Base-by-base conservation (phyloP, 2,888 invertebrate genomes). In the Acronicta aceris region DNA sequence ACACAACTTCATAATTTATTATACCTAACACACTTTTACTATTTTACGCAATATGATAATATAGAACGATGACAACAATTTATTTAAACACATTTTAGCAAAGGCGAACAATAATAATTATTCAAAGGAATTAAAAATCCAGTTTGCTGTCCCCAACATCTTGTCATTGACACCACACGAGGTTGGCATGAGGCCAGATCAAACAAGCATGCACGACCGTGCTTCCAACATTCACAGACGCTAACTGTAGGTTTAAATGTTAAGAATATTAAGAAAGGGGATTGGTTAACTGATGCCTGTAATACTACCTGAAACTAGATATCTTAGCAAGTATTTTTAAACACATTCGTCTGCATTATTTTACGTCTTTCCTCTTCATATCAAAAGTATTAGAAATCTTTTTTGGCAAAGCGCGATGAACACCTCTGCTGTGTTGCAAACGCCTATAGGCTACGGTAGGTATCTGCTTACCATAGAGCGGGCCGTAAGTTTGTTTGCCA, bases 141-240 rank as follows among this genome's bases (percentile, higher is more conserved):
- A 54, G 51, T 57, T 61, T 41, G 41, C 54, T 53, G 50, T 55
- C 61, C 33, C 53, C 25, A 17, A 55, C 36, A 41, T 51, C 52
- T 59, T 17, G 40, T 54, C 54, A 52, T 27, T 56, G 68, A 57
- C 68, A 67, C 50, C 47, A 27, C 51, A 55, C 62, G 6, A 36
- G 9, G 1, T 48, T 70, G 70, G 70, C 73, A 38, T 0, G 6
- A 1, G 30, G 73, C 70, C 70, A 70, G 17, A 38, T 51, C 56
- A 41, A 15, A 41, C 41, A 17, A 45, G 36, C 51, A 38, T 57
- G 47, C 51, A 66, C 53, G 8, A 25, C 16, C 30, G 43, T 30
- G 52, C 17, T 56, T 30, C 43, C 25, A 56, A 67, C 68, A 67
- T 70, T 61, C 68, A 42, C 68, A 67, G 62, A 73, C 62, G 43